phyloP scores from a whole-genome alignment of 1,140 invertebrate species.

The Antheraea mylitta region DNA sequence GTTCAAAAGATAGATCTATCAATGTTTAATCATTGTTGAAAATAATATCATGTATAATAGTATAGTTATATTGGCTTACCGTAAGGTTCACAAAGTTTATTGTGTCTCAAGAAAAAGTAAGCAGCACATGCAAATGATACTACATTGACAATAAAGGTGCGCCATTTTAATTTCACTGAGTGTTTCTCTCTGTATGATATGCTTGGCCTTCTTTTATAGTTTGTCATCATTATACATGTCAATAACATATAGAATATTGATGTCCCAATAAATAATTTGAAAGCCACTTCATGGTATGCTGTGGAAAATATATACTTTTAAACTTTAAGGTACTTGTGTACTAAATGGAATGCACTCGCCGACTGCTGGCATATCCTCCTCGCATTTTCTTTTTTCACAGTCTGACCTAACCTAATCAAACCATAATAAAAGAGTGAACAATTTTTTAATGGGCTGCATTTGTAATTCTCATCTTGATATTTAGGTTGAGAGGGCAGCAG shows the following conservation, averaged over 20 bases:
- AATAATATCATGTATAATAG: not conserved
- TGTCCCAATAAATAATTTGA: conserved; percentile 93
- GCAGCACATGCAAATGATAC: conserved; percentile 88
- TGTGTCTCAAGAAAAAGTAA: conserved; percentile 96
- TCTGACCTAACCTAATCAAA: too few species aligned
- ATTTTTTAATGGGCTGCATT: too few species aligned
- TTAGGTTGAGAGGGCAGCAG: too few species aligned
- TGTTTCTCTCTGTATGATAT: conserved; percentile 79
- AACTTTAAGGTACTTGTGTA: too few species aligned
- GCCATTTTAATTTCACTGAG: conserved; percentile 87
- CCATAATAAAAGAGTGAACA: too few species aligned
- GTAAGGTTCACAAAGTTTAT: conserved; percentile 93
- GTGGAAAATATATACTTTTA: conserved; percentile 73
- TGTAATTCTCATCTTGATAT: too few species aligned
- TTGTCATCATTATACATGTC: conserved; percentile 84
- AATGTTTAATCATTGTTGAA: not conserved
- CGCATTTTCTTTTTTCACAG: too few species aligned
- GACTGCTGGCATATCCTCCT: too few species aligned
- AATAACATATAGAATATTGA: conserved; percentile 94
- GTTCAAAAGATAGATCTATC: too few species aligned
- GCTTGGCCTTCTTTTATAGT: conserved; percentile 75
- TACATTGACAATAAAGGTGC: conserved; percentile 87
- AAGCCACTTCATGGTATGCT: conserved; percentile 94
- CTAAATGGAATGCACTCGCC: too few species aligned
- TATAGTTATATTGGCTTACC: conserved; percentile 81